Conservation (phyloP, 2,888 invertebrate species). For the Rhorus exstirpatorius region DNA sequence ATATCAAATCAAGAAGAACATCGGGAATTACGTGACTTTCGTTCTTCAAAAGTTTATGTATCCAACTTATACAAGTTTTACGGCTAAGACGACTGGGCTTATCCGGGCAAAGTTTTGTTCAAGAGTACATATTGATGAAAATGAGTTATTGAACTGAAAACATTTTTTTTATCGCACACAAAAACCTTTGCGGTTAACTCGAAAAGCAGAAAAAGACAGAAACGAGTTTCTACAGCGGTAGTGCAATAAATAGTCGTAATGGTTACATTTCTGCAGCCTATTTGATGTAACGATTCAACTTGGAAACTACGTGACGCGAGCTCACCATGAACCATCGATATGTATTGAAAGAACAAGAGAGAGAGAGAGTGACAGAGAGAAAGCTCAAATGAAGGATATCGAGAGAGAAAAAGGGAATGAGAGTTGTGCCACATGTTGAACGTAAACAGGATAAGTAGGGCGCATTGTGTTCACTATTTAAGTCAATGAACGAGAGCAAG, state of each 20-base stretch:
- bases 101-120: too few species aligned
- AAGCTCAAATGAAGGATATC: neutral
- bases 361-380: slow-evolving; percentile 15
- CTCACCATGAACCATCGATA: slow-evolving; percentile 23
- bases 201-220: neutral
- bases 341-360: neutral
- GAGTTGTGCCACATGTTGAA: slow-evolving; percentile 30
- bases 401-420: slow-evolving; percentile 8
- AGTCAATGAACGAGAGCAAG: slow-evolving; percentile 10
- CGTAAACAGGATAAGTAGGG: slow-evolving; percentile 40
- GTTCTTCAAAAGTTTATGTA: too few species aligned
- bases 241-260: slow-evolving; percentile 12
- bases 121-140: too few species aligned
- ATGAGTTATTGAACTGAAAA: neutral
- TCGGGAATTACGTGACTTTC: too few species aligned
- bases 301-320: slow-evolving; percentile 46
- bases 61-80: too few species aligned
- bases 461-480: slow-evolving; percentile 24
- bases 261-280: slow-evolving; percentile 1
- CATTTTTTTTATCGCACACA: neutral
- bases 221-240: neutral
- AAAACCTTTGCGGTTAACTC: neutral
- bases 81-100: too few species aligned
- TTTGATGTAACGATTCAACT: slow-evolving; percentile 49
- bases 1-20: too few species aligned